Percentiles rank a stretch among this genome's conserved stretches.
Evolutionary conservation across 2,113 vertebrate genomes (phyloP).

Genomic region (Proteles cristata): DNA sequence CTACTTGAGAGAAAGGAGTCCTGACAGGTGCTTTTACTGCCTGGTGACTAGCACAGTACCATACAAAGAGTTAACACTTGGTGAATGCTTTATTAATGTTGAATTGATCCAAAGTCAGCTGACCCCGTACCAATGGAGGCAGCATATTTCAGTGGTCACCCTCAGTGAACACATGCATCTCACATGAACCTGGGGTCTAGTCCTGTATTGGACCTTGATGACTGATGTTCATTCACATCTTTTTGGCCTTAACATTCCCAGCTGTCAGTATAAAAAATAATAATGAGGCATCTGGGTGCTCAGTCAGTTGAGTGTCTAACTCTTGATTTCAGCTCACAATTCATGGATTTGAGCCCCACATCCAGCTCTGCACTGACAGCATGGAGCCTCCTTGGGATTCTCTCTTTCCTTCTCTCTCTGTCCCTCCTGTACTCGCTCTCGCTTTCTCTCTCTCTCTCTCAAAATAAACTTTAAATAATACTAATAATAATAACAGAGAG

Average conservation of each 20-base stretch:
- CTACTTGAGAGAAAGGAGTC: neutral
- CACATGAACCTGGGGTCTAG: neutral
- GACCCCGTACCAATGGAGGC: fast-evolving
- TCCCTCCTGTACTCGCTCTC: too few relatives aligned
- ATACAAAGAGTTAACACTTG: neutral
- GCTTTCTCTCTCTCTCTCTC: too few relatives aligned
- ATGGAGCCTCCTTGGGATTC: too few relatives aligned
- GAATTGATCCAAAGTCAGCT: neutral
- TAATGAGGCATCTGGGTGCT: too few relatives aligned
- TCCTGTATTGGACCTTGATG: neutral
- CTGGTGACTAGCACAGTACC: neutral
- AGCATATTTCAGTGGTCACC: neutral
- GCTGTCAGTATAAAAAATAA: neutral
- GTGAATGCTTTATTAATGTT: neutral
- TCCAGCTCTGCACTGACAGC: too few relatives aligned
- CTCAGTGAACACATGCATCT: neutral
- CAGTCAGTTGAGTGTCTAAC: too few relatives aligned
- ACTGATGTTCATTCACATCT: neutral
- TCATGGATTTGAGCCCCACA: too few relatives aligned
- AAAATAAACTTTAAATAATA: too few relatives aligned
- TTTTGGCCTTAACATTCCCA: neutral
- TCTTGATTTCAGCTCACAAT: too few relatives aligned
- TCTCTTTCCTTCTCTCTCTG: too few relatives aligned
- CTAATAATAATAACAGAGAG: neutral
- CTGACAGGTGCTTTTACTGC: neutral